A percentile compares a stretch with the other conserved stretches of the same genome.
Conservation (phyloP, 2,888 invertebrate species). For the Macropis europaea region DNA sequence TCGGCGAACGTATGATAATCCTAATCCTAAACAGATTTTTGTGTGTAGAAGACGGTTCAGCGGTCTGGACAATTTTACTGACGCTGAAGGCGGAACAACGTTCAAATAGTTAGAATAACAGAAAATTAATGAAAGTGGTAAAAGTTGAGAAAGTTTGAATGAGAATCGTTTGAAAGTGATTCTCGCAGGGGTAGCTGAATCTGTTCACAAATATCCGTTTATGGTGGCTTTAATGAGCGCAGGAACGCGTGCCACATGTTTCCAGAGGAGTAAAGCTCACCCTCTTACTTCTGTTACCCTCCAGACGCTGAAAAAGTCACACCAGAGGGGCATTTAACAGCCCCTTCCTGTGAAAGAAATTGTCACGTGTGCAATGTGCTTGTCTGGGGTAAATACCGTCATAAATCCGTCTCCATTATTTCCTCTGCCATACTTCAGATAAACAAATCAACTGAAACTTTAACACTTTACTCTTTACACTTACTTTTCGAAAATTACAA, state of each 20-base stretch:
- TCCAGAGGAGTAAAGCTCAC: conserved; percentile 4
- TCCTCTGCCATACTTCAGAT: not conserved
- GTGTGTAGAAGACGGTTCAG: too few relatives aligned
- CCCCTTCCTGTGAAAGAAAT: conserved; percentile 8
- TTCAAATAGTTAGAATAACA: not conserved
- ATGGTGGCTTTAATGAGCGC: conserved; percentile 8
- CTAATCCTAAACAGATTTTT: too few relatives aligned
- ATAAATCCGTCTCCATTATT: not conserved
- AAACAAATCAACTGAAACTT: too few relatives aligned
- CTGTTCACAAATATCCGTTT: conserved; percentile 20
- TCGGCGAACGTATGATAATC: too few relatives aligned
- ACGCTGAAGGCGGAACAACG: too few relatives aligned
- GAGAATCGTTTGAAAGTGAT: conserved; percentile 10
- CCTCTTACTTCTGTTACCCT: conserved; percentile 26
- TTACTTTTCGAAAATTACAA: too few relatives aligned
- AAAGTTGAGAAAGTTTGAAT: not conserved
- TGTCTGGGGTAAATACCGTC: conserved; percentile 13
- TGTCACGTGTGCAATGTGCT: conserved; percentile 18
- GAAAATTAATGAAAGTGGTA: too few relatives aligned
- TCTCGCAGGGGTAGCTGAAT: conserved; percentile 1
- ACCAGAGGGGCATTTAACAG: conserved; percentile 34
- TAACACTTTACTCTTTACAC: too few relatives aligned
- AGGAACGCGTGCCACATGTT: conserved; percentile 37
- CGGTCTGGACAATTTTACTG: too few relatives aligned
- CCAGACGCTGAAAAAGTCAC: conserved; percentile 4